Base-by-base conservation (phyloP, 2,888 invertebrate species). In the Allophyes oxyacanthae region DNA sequence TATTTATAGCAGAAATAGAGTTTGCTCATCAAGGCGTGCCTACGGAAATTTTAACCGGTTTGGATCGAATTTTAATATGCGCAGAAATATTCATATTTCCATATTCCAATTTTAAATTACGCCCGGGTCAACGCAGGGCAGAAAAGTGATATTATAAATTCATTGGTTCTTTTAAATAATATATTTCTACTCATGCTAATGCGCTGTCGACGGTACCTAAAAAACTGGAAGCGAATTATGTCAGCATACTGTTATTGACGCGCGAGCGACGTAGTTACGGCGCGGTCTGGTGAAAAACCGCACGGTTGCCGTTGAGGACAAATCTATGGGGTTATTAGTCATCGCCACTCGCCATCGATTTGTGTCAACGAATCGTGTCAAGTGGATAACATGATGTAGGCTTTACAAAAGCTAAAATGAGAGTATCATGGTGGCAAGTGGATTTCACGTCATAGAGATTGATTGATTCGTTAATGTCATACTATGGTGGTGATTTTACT, bases 181-280 rank as follows among this genome's bases (percentile, higher is more conserved):
- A n/a, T 26, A n/a, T 28, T 38, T 54, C 46, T n/a, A 36, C 6
- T 28, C 52, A 45, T 55, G 40, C 15, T 33, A 32, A 64, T 53
- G n/a, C n/a, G n/a, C 40, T 57, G 54, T 44, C 43, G 43, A 55
- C 61, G 32, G 50, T 73, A 62, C 56, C 33, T 25, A 14, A 44
- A 26, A 11, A 57, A 48, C 38, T 49, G 15, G 48, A 41, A 60
- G 57, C 20, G 64, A 78, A 78, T 73, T 75, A 82, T 75, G 76
- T 72, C 75, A 75, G 64, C 54, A 15, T 66, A 81, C 78, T 71
- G 81, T 77, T 78, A 20, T 4, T 20, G 20, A 75, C n/a, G n/a
- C n/a, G n/a, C n/a, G n/a, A n/a, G n/a, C n/a, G n/a, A n/a, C 55
- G 52, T 68, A 49, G 72, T 73, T 76, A 67, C 52, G 52, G 62